phyloP scores from a whole-genome alignment of 2,888 invertebrate genomes.

The Sarcophaga carnaria region DNA sequence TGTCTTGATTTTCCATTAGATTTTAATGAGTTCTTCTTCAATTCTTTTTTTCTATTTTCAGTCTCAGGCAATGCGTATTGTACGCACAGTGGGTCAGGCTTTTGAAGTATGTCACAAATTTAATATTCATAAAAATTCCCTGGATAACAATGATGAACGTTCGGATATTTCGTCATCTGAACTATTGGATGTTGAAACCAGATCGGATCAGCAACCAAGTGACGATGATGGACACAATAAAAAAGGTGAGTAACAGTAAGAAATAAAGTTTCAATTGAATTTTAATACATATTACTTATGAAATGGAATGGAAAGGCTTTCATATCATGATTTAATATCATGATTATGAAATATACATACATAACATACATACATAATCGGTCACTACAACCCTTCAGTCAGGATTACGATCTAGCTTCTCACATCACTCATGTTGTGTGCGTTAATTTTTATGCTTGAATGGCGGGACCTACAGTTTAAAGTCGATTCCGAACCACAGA shows the following conservation, averaged over 20 bases:
- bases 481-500: no score
- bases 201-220: conserved; percentile 81
- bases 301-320: no score
- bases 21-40: neutral
- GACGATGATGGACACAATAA: conserved; percentile 82
- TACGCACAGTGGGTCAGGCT: conserved; percentile 98
- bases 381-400: no score
- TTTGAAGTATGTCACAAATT: conserved; percentile 99
- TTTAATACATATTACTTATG: no score
- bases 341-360: no score
- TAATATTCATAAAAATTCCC: conserved; percentile 85
- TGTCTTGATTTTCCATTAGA: neutral
- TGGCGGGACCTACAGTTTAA: no score
- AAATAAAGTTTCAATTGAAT: neutral
- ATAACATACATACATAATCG: no score
- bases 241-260: conserved; percentile 82
- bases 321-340: no score
- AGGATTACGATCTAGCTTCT: no score
- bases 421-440: no score
- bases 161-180: conserved; percentile 81
- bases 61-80: conserved; percentile 99
- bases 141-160: conserved; percentile 82
- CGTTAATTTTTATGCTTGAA: no score
- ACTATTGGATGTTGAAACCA: conserved; percentile 80
- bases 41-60: conserved; percentile 82